phyloP scores from a whole-genome alignment of 2,888 invertebrate species.

The Ormyrus labotus region DNA sequence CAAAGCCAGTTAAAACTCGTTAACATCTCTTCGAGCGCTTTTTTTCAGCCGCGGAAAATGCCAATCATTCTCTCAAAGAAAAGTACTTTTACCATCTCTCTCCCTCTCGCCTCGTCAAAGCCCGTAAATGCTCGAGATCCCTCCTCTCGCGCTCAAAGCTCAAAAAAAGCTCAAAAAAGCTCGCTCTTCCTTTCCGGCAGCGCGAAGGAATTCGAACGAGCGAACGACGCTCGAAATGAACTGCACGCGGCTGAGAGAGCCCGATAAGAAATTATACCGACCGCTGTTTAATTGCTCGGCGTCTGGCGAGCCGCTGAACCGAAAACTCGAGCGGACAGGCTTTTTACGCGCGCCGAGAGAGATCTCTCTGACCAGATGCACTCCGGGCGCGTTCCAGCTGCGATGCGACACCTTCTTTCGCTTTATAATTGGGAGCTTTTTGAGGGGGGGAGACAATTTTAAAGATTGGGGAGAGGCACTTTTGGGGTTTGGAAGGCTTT shows the following conservation, averaged over 20 bases:
- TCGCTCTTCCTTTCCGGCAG: no score
- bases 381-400: conserved; percentile 25
- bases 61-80: no score
- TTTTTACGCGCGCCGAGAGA: not conserved
- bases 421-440: not conserved
- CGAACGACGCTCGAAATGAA: conserved; percentile 34
- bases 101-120: no score
- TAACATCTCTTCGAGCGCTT: no score
- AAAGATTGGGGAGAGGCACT: no score
- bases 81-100: no score
- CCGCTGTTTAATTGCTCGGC: conserved; percentile 61
- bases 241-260: conserved; percentile 2
- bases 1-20: no score
- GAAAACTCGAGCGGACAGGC: conserved; percentile 16
- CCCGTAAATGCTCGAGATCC: no score
- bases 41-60: no score
- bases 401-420: not conserved
- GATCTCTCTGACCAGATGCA: not conserved
- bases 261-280: conserved; percentile 61
- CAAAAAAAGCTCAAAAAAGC: no score
- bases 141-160: no score
- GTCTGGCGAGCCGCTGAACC: conserved; percentile 51
- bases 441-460: not conserved
- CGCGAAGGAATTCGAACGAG: not conserved
- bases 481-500: no score